Percentiles rank a stretch among this genome's conserved stretches.
Conservation (phyloP, 1,140 invertebrate genomes). For the Tetramorium alpestre region DNA sequence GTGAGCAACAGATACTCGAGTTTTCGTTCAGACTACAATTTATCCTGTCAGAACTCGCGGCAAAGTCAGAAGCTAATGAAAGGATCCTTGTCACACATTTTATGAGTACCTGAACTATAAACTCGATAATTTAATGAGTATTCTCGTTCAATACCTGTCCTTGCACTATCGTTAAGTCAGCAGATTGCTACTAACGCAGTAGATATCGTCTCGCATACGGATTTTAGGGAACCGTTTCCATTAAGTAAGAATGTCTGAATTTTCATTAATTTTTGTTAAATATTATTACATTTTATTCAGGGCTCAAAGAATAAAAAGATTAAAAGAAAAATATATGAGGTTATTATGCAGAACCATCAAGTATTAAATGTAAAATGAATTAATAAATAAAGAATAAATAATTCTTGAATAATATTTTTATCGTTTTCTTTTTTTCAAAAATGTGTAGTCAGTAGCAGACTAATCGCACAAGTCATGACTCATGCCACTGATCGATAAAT, state of each 20-base stretch:
- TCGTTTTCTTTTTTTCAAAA: not conserved
- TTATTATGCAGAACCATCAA: not conserved
- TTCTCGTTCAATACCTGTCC: constrained; percentile 71
- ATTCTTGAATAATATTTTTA: not conserved
- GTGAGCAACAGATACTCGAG: constrained; percentile 4
- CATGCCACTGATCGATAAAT: not conserved
- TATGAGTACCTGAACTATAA: constrained; percentile 76
- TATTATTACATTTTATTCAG: not conserved
- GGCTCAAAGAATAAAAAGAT: not conserved
- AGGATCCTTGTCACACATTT: constrained; percentile 67
- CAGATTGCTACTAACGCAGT: constrained; percentile 53
- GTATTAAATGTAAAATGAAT: not conserved
- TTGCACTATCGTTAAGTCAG: constrained; percentile 71
- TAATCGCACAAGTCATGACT: not conserved
- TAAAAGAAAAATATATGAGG: not conserved
- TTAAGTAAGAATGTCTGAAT: not conserved
- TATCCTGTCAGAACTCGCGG: constrained; percentile 35
- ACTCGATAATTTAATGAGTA: constrained; percentile 79
- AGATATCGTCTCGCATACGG: constrained; percentile 53
- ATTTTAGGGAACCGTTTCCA: not conserved
- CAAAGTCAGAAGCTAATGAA: constrained; percentile 60
- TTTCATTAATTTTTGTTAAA: not conserved
- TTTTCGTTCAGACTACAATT: constrained; percentile 44
- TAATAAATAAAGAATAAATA: not conserved
- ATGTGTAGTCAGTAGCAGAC: not conserved